phyloP scores from a whole-genome alignment of 2,113 vertebrate genomes.

The Benthochromis sp. region DNA sequence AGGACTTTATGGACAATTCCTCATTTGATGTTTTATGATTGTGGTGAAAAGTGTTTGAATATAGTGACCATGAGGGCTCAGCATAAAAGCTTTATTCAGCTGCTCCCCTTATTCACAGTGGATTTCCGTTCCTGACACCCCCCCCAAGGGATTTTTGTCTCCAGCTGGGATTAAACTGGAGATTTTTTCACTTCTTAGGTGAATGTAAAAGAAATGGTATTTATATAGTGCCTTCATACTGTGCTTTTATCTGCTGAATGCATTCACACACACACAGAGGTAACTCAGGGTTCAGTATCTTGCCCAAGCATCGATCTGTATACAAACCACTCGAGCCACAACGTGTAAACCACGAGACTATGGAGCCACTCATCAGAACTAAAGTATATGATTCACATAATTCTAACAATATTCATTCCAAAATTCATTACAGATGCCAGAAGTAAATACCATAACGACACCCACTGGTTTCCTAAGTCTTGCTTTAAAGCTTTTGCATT shows the following conservation, averaged over 20 bases:
- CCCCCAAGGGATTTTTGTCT: background rate
- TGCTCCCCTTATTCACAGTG: background rate
- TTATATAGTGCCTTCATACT: background rate
- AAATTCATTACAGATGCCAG: background rate
- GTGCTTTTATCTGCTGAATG: background rate
- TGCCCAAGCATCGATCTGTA: background rate
- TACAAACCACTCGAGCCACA: background rate
- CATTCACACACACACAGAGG: background rate
- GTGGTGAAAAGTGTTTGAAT: background rate
- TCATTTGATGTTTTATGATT: background rate
- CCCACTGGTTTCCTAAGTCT: background rate
- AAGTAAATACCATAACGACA: background rate
- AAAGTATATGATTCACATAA: rapidly evolving
- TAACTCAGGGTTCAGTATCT: background rate
- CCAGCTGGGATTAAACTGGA: background rate
- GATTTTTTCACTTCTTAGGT: background rate
- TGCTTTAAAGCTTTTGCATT: background rate
- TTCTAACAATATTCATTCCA: background rate
- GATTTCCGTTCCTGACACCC: rapidly evolving
- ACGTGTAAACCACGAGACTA: background rate
- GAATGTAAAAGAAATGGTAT: background rate
- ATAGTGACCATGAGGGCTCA: background rate
- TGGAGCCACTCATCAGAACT: background rate
- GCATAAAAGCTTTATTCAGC: background rate
- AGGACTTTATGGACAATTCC: background rate